Evolutionary conservation across 2,888 invertebrate genomes (phyloP).

Genomic region (Caradrina kadenii): DNA sequence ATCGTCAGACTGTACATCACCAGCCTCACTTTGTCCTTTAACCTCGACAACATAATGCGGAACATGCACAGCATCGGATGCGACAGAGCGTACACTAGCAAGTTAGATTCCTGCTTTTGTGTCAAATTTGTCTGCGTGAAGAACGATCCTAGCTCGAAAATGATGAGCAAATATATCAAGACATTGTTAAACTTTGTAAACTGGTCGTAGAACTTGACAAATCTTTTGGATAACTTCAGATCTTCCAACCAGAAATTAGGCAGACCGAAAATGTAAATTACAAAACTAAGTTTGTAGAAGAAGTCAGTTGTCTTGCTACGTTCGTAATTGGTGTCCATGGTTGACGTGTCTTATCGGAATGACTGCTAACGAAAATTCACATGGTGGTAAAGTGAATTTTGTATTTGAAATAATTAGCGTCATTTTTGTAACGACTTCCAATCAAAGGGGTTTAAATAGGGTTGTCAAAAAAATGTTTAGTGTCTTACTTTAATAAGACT

Average conservation of each 20-base stretch:
- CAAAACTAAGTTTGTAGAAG: conserved; percentile 61
- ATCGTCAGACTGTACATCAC: conserved; percentile 66
- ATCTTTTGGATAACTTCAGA: conserved; percentile 54
- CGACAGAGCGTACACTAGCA: conserved; percentile 65
- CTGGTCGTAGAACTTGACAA: conserved; percentile 46
- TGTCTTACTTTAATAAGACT: background rate
- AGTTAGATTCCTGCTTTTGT: conserved; percentile 66
- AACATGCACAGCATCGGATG: conserved; percentile 68
- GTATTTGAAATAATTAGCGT: conserved; percentile 7
- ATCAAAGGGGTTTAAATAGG: conserved; percentile 41
- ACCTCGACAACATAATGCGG: conserved; percentile 54
- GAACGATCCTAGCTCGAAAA: conserved; percentile 64
- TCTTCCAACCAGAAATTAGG: conserved; percentile 73
- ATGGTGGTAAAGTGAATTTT: background rate
- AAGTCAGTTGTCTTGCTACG: conserved; percentile 61
- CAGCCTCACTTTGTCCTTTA: conserved; percentile 58
- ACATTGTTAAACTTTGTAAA: conserved; percentile 56
- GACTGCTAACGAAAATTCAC: background rate
- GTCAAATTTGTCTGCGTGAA: conserved; percentile 68
- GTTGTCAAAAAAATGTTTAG: conserved; percentile 15
- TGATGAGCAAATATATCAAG: conserved; percentile 59
- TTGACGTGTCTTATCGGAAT: conserved; percentile 6
- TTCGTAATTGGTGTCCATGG: conserved; percentile 46
- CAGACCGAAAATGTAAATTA: conserved; percentile 59
- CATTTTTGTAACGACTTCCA: conserved; percentile 23